Evolutionary conservation across 2,888 invertebrate species (phyloP).

Genomic region (Andrena bucephala): DNA sequence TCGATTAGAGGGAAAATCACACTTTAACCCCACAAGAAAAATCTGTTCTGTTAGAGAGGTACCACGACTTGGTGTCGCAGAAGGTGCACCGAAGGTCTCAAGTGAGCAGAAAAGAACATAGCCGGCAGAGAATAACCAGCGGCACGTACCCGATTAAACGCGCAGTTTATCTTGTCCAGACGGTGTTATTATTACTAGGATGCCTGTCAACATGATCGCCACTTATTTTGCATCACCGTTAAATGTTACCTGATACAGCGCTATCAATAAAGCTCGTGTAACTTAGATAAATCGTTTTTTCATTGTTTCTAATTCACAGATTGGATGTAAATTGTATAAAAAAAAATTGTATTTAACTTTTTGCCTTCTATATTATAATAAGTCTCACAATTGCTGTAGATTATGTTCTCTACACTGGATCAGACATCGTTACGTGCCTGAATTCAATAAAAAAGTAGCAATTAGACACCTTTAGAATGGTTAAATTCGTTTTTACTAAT

Average conservation of each 20-base stretch:
- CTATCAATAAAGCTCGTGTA: conserved; percentile 16
- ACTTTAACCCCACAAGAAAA: conserved; percentile 13
- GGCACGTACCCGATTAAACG: conserved; percentile 15
- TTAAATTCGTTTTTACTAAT: too few species aligned
- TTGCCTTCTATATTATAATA: too few species aligned
- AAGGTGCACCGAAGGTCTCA: not conserved
- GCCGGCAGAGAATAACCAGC: conserved; percentile 12
- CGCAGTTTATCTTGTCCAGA: conserved; percentile 41
- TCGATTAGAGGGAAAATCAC: too few species aligned
- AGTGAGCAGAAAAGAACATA: not conserved
- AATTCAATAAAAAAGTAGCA: too few species aligned
- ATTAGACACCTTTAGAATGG: too few species aligned
- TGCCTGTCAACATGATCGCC: conserved; percentile 36
- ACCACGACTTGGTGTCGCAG: conserved; percentile 11
- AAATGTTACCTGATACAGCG: conserved; percentile 13
- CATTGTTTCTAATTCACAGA: not conserved
- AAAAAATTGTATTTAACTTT: not conserved
- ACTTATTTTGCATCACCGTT: conserved; percentile 12
- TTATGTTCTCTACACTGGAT: too few species aligned
- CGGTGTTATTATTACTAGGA: conserved; percentile 43
- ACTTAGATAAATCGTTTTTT: conserved; percentile 24
- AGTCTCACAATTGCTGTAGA: too few species aligned
- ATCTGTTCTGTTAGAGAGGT: conserved; percentile 41
- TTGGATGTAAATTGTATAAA: not conserved
- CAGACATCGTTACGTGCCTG: too few species aligned